Evolutionary conservation across 2,888 invertebrate genomes (phyloP).

Genomic region (Mycalesis mineus): DNA sequence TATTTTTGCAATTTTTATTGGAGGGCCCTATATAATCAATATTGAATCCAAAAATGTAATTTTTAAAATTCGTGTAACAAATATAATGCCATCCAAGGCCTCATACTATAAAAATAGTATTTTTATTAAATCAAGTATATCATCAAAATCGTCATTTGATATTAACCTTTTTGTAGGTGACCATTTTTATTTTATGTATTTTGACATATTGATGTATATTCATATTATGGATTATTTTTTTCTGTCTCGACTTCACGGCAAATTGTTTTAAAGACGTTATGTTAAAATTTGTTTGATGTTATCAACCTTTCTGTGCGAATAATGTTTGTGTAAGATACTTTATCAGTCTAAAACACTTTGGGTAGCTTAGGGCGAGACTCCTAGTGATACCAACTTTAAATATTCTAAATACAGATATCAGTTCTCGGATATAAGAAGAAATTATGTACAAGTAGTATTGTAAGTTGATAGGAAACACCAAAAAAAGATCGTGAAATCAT

Average conservation of each 20-base stretch:
- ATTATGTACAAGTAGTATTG: conserved; percentile 16
- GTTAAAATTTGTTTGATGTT: background rate
- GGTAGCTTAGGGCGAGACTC: conserved; percentile 3
- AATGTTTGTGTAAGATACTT: conserved; percentile 1
- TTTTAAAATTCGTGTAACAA: too few relatives aligned
- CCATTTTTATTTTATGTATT: too few relatives aligned
- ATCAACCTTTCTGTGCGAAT: background rate
- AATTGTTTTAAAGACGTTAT: background rate
- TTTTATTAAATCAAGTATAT: too few relatives aligned
- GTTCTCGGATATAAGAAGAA: background rate
- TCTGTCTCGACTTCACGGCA: background rate
- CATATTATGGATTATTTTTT: background rate
- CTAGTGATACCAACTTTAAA: conserved; percentile 11
- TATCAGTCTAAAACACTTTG: background rate
- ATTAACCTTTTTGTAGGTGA: too few relatives aligned
- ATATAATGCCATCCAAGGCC: too few relatives aligned
- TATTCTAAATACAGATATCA: conserved; percentile 5
- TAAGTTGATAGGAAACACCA: conserved; percentile 35
- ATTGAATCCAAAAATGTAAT: too few relatives aligned
- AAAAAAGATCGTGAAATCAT: conserved; percentile 31
- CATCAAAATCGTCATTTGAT: too few relatives aligned
- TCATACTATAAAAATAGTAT: too few relatives aligned
- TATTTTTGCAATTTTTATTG: too few relatives aligned
- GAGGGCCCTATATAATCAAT: too few relatives aligned
- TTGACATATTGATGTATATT: background rate